These are phyloP conservation scores for Oreocharis arfaki DNA, from an alignment of 2,113 vertebrate genomes.

Conservation along the genomic window DNA sequence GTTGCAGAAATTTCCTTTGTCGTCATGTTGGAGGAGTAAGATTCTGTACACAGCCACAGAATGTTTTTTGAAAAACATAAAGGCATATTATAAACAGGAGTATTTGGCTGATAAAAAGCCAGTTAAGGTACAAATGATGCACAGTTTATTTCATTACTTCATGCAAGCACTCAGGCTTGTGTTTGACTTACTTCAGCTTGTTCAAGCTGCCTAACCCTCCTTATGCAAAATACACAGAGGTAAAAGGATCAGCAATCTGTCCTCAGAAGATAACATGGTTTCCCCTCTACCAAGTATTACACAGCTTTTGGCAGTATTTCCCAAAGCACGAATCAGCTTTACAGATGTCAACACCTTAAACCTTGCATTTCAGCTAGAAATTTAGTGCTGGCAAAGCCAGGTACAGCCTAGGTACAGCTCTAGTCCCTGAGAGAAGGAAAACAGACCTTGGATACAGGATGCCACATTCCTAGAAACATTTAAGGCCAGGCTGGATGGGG, in stretches of 20 bases:
- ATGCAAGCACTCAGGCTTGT: neutral
- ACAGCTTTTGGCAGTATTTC: neutral
- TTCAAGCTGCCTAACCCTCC: neutral
- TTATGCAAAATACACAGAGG: neutral
- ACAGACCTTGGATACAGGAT: neutral
- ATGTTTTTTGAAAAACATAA: neutral
- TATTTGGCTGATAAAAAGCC: neutral
- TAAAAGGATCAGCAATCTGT: neutral
- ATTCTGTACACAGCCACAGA: neutral
- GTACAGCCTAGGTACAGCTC: neutral
- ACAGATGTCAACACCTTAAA: neutral
- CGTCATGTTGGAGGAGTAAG: neutral
- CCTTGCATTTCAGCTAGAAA: neutral
- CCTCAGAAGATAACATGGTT: neutral
- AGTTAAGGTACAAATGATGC: neutral
- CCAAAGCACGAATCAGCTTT: neutral
- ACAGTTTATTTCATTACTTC: neutral
- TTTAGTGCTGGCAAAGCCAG: neutral
- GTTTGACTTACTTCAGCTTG: neutral
- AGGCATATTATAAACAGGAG: neutral
- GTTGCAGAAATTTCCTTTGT: slow-evolving; percentile 28
- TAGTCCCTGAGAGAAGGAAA: neutral
- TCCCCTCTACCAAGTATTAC: neutral
- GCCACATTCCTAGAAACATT: neutral
- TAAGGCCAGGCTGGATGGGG: neutral